Conservation (phyloP, 2,888 invertebrate species). For the Fragum whitleyi region DNA sequence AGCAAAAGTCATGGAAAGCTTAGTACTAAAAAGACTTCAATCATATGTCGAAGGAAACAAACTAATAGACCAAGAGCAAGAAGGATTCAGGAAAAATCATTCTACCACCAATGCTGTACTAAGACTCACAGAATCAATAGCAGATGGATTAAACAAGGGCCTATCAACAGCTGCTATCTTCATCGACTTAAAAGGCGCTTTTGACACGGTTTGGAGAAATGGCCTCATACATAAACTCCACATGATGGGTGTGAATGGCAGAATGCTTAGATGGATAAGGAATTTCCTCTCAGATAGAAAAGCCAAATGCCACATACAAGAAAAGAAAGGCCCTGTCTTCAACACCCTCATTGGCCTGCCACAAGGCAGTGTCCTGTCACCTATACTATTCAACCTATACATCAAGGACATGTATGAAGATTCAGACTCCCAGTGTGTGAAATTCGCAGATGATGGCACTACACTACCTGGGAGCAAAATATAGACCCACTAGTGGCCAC, state of each 20-base stretch:
- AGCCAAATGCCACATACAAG: conserved; percentile 24
- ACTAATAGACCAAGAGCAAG: too few species aligned
- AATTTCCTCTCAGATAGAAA: conserved; percentile 22
- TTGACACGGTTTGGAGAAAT: conserved; percentile 31
- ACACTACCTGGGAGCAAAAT: too few species aligned
- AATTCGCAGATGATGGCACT: too few species aligned
- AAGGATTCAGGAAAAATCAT: too few species aligned
- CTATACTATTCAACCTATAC: conserved; percentile 19
- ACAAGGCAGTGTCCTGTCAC: conserved; percentile 25
- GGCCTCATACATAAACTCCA: conserved; percentile 27
- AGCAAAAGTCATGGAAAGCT: too few species aligned
- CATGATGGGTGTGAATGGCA: conserved; percentile 22
- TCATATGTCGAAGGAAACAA: too few species aligned
- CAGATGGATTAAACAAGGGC: background rate
- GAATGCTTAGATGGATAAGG: conserved; percentile 27
- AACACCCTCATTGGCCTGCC: conserved; percentile 17
- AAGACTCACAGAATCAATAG: conserved; percentile 17
- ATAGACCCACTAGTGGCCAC: too few species aligned
- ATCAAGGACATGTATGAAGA: too few species aligned
- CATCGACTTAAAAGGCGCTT: conserved; percentile 28
- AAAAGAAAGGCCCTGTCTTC: conserved; percentile 5
- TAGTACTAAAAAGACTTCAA: too few species aligned
- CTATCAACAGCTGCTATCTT: conserved; percentile 16
- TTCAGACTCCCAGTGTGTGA: too few species aligned
- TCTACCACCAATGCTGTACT: too few species aligned